Evolutionary conservation across 2,797 vertebrate genomes (phyloP).

Genomic region (Pangasius mekongensis): DNA sequence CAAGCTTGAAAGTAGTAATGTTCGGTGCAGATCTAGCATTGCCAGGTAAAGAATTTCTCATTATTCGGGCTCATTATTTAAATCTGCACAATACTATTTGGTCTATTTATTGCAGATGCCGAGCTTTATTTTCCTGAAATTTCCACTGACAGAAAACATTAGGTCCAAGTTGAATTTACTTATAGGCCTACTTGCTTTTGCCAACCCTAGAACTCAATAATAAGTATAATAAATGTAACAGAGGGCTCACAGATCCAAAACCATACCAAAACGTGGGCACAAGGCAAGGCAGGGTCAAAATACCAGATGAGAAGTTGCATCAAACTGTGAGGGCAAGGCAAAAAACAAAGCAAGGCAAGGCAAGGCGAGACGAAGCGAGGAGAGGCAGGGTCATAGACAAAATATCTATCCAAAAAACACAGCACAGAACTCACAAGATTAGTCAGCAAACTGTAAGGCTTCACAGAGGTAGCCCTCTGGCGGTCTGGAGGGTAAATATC

Average conservation of each 20-base stretch:
- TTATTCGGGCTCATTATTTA: not conserved
- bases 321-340: not conserved
- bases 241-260: not conserved
- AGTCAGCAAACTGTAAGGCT: not conserved
- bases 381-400: not conserved
- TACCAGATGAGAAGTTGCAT: not conserved
- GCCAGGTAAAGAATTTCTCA: not conserved
- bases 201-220: not conserved
- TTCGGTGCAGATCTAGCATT: not conserved
- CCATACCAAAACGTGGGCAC: not conserved
- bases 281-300: not conserved
- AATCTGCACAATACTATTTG: not conserved
- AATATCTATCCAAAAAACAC: not conserved
- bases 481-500: not conserved
- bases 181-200: not conserved
- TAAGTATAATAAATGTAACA: not conserved
- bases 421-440: not conserved
- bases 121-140: not conserved
- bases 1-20: not conserved
- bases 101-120: not conserved
- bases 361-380: not conserved
- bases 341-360: too few species aligned
- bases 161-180: not conserved
- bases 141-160: not conserved
- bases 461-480: not conserved